These are phyloP conservation scores for Palloptera scutellata DNA, from an alignment of 2,888 invertebrate genomes.

Conservation along the genomic window DNA sequence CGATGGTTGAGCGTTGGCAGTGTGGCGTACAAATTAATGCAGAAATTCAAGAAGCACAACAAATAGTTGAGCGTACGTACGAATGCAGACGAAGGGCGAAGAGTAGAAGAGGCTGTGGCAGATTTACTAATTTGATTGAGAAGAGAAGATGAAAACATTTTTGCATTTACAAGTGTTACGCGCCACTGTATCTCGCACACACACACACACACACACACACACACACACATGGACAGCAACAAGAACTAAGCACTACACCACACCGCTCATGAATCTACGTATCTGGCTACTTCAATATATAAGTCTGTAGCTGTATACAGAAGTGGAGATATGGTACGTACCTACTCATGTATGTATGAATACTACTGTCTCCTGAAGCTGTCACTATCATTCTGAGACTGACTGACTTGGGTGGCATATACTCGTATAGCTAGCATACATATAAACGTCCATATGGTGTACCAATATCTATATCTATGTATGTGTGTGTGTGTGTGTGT, in stretches of 20 bases:
- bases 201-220: slow-evolving; percentile 3
- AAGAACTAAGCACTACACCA: background rate
- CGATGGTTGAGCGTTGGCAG: slow-evolving; percentile 8
- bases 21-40: slow-evolving; percentile 25
- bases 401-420: no score
- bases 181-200: slow-evolving; percentile 12
- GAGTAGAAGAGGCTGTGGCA: background rate
- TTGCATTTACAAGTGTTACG: slow-evolving; percentile 6
- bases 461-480: no score
- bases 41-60: slow-evolving; percentile 17
- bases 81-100: background rate
- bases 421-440: no score
- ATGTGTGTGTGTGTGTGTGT: no score
- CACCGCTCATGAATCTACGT: background rate
- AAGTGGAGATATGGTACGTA: no score
- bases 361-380: no score
- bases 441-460: no score
- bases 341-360: no score
- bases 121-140: slow-evolving; percentile 7
- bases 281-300: no score
- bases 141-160: background rate
- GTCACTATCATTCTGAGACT: no score
- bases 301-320: no score
- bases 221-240: background rate
- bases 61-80: background rate